These are phyloP conservation scores for Ceratitis capitata DNA, from an alignment of 1,140 invertebrate genomes.

Conservation along the genomic window DNA sequence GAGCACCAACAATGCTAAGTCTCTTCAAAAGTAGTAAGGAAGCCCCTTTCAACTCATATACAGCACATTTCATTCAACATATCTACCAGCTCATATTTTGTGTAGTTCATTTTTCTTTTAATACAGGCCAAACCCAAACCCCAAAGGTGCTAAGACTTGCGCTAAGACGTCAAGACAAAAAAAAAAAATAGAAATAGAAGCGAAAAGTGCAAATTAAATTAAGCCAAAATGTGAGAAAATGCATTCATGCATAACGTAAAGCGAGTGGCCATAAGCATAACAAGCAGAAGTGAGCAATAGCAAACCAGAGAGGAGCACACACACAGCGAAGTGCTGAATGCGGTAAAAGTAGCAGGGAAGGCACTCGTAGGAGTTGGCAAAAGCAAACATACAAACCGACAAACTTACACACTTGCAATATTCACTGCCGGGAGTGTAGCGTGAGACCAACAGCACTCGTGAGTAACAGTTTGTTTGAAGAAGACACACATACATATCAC, in stretches of 20 bases:
- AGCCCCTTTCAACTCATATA: too few species aligned
- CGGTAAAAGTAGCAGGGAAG: not conserved
- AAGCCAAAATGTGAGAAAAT: constrained; percentile 9
- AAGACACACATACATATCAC: too few species aligned
- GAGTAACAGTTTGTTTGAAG: too few species aligned
- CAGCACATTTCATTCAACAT: too few species aligned
- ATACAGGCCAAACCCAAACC: not conserved
- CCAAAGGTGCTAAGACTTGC: not conserved
- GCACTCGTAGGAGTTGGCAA: too few species aligned
- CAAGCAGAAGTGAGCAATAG: not conserved
- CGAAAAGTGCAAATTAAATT: constrained; percentile 9
- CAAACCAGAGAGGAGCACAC: not conserved
- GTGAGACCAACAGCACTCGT: not conserved
- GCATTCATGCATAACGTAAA: constrained; percentile 9
- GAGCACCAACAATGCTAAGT: too few species aligned
- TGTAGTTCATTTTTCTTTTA: too few species aligned
- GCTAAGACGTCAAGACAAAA: not conserved
- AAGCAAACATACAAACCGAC: not conserved
- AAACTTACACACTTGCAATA: not conserved
- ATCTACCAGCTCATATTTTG: too few species aligned
- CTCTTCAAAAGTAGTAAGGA: too few species aligned
- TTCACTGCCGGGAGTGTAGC: not conserved
- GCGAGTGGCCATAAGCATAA: not conserved
- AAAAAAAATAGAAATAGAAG: not conserved
- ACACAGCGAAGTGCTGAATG: not conserved